These are phyloP conservation scores for Sebastes schlegelii DNA, from an alignment of 2,113 vertebrate genomes.

Conservation along the genomic window DNA sequence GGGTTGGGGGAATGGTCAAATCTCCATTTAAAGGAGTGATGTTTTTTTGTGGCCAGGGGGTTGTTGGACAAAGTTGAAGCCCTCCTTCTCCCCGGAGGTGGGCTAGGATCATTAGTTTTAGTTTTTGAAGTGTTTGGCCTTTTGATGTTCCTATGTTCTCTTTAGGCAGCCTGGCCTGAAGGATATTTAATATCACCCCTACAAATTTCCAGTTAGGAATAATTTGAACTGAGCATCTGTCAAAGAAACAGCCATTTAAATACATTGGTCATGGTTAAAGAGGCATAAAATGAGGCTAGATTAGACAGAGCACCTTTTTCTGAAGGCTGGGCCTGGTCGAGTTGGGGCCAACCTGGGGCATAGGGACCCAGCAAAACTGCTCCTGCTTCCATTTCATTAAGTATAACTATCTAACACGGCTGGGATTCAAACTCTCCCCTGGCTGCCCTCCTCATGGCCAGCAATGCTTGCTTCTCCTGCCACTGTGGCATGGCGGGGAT, in stretches of 20 bases:
- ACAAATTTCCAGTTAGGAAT: slow-evolving; percentile 88
- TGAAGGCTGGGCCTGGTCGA: slow-evolving; percentile 62
- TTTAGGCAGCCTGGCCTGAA: slow-evolving; percentile 84
- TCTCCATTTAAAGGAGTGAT: slow-evolving; percentile 81
- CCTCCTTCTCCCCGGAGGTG: slow-evolving; percentile 79
- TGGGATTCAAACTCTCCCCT: slow-evolving; percentile 63
- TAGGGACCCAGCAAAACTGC: slow-evolving; percentile 54
- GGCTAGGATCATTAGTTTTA: slow-evolving; percentile 85
- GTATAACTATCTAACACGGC: slow-evolving; percentile 59
- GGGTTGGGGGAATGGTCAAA: slow-evolving; percentile 74
- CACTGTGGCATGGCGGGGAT: slow-evolving; percentile 54
- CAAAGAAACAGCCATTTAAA: slow-evolving; percentile 87
- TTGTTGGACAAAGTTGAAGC: slow-evolving; percentile 77
- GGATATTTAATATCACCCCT: slow-evolving; percentile 87
- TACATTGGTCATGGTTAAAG: slow-evolving; percentile 87
- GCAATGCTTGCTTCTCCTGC: slow-evolving; percentile 33
- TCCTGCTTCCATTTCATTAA: slow-evolving; percentile 75
- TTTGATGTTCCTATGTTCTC: slow-evolving; percentile 87
- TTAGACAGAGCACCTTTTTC: slow-evolving; percentile 85
- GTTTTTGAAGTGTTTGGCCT: slow-evolving; percentile 87
- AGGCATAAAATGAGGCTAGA: slow-evolving; percentile 88
- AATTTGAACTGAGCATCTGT: slow-evolving; percentile 86
- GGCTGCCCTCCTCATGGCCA: slow-evolving; percentile 45
- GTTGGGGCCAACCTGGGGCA: slow-evolving; percentile 63
- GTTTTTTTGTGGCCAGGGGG: slow-evolving; percentile 75